These are phyloP conservation scores for Petrocephalus zakoni DNA, from an alignment of 2,113 vertebrate species.

Conservation along the genomic window DNA sequence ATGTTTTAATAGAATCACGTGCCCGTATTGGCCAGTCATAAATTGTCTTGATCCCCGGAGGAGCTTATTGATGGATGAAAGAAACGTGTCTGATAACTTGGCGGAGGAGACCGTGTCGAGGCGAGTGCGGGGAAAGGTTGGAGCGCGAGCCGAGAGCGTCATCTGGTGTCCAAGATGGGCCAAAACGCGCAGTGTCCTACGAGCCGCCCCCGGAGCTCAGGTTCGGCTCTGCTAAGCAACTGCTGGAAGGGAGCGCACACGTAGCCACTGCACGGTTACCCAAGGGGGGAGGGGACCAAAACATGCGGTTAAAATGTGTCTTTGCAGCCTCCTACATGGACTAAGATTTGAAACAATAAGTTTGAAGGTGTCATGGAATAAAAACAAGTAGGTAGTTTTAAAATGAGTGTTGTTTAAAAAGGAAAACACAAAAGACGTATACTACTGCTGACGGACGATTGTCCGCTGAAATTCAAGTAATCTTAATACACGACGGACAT, in stretches of 20 bases:
- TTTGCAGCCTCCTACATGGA: neutral
- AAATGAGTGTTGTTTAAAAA: neutral
- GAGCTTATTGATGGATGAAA: slow-evolving; percentile 71
- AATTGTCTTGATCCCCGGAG: slow-evolving; percentile 71
- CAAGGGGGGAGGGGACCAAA: neutral
- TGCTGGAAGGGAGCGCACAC: neutral
- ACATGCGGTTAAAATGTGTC: neutral
- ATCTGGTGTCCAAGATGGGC: slow-evolving; percentile 59
- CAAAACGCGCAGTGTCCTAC: slow-evolving; percentile 27
- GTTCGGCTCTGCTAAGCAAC: neutral
- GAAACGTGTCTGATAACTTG: slow-evolving; percentile 70
- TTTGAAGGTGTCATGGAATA: neutral
- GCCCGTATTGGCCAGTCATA: slow-evolving; percentile 71
- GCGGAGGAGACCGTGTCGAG: slow-evolving; percentile 45
- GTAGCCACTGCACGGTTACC: neutral
- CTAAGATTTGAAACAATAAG: neutral
- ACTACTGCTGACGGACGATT: neutral
- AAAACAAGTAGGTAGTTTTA: neutral
- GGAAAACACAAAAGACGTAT: neutral
- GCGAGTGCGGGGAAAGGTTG: slow-evolving; percentile 42
- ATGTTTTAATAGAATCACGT: slow-evolving; percentile 74
- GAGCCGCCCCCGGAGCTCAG: neutral
- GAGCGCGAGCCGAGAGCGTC: slow-evolving; percentile 68
- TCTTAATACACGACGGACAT: neutral
- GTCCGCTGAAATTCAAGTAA: neutral